Base-by-base conservation (phyloP, 1,140 invertebrate genomes). In the Drosophila grimshawi region DNA sequence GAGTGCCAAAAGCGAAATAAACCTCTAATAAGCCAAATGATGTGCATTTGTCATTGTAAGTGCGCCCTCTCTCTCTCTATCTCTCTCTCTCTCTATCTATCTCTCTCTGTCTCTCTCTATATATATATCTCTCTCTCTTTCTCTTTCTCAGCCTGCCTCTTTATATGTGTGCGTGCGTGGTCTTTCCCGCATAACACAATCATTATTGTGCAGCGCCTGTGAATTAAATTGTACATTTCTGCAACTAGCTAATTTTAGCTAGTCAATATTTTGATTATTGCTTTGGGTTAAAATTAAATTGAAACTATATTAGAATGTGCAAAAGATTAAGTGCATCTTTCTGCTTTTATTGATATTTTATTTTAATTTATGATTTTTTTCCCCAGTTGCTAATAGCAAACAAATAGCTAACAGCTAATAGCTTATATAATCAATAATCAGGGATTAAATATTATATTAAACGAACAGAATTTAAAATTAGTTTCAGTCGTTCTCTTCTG, bases 1-100 rank as follows among this genome's bases (percentile, higher is more conserved):
- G 82, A 83, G 82, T 82, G 82, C 76, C 80, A 76, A 80, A 61
- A 77, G 82, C 80, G 69, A 83, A 86, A 80, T 88, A 83, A 83
- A 80, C 76, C 82, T 70, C 83, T 86, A 86, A 86, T 86, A 88
- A 86, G 83, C 68, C 82, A 88, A 86, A 88, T 88, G 83, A 85
- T 68, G 81, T 63, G 81, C 81, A 85, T 85, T 83, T 79, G 82
- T 86, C 82, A 81, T 76, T 63, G 39, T 51, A 2, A 4, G 35
- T 41, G 27, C n/a, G 37, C 63, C 35, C 53, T 11, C 41, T 48
- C 57, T 19, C 41, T 46, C n/a, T 45, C 56, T 32, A 10, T 6
- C 5, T 19, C 3, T 33, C 19, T 37, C 8, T 39, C 3, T 52
- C 6, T 27, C 5, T 37, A 27, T 39, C 4, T 35, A 11, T 11